phyloP scores from a whole-genome alignment of 1,140 invertebrate genomes.

The Parapsyche elsis region DNA sequence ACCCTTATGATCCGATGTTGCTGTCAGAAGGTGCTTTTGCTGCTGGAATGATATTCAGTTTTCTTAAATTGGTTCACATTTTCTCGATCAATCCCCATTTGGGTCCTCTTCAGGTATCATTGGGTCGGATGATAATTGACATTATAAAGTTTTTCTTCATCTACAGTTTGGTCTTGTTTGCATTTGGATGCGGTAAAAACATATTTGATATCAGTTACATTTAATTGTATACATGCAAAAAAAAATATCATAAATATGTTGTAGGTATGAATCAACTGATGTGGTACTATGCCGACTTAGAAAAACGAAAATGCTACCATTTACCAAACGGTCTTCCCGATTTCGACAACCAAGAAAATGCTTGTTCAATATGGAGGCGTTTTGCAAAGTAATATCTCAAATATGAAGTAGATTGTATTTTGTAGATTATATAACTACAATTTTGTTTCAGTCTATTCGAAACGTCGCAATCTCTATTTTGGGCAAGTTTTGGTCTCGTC shows the following conservation, averaged over 20 bases:
- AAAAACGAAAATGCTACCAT: conserved; percentile 86
- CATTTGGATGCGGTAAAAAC: conserved; percentile 86
- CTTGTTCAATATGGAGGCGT: conserved; percentile 86
- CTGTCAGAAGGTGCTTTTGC: conserved; percentile 94
- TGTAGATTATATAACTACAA: background rate
- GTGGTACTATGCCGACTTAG: conserved; percentile 95
- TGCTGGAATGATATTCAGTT: conserved; percentile 95
- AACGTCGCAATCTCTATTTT: conserved; percentile 93
- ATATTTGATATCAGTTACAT: conserved; percentile 1
- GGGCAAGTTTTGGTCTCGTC: conserved; percentile 93
- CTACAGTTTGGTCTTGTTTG: conserved; percentile 88
- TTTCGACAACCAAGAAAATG: conserved; percentile 82
- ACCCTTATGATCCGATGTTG: conserved; percentile 93
- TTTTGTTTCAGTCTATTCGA: conserved; percentile 83
- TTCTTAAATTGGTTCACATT: conserved; percentile 93
- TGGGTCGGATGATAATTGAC: conserved; percentile 92
- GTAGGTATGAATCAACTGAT: conserved; percentile 89
- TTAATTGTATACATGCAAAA: conserved; percentile 1
- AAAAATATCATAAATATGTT: background rate
- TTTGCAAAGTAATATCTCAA: conserved; percentile 79
- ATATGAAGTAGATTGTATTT: background rate
- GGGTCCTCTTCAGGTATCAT: conserved; percentile 86
- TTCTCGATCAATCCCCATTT: conserved; percentile 96
- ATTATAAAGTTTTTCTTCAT: conserved; percentile 96
- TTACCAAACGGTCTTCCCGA: conserved; percentile 75